phyloP scores from a whole-genome alignment of 2,888 invertebrate species.

The Drosophila koepferae region DNA sequence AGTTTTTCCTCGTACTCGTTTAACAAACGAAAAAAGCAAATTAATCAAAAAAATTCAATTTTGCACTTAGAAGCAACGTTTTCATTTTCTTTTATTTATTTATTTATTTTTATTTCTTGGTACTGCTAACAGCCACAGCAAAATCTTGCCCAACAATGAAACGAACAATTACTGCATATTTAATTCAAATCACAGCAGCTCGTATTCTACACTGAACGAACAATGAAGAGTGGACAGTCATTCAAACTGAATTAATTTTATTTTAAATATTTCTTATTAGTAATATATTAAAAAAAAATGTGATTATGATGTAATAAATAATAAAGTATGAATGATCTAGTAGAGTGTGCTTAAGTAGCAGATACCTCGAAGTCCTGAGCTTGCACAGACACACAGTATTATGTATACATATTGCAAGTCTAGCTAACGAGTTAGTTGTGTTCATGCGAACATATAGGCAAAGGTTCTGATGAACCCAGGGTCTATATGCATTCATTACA shows the following conservation, averaged over 20 bases:
- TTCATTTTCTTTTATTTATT: neutral
- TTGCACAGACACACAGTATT: neutral
- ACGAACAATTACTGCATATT: constrained; percentile 72
- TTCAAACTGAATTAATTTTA: no score
- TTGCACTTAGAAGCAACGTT: constrained; percentile 65
- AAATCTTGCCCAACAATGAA: constrained; percentile 76
- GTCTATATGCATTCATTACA: no score
- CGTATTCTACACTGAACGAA: constrained; percentile 34
- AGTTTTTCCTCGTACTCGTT: constrained; percentile 8
- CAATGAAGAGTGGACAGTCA: no score
- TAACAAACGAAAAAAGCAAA: constrained; percentile 32
- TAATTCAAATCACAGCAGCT: constrained; percentile 43
- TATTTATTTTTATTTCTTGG: constrained; percentile 30
- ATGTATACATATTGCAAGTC: neutral
- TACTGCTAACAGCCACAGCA: constrained; percentile 44
- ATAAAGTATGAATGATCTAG: neutral
- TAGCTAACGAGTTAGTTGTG: no score
- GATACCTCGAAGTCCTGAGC: no score
- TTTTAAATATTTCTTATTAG: no score
- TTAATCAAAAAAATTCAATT: constrained; percentile 71
- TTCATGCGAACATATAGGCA: no score
- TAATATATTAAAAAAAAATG: no score
- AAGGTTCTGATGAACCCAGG: no score
- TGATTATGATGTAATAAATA: neutral
- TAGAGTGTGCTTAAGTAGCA: neutral